Conservation (phyloP, 2,888 invertebrate species). For the Coleophora deauratella region DNA sequence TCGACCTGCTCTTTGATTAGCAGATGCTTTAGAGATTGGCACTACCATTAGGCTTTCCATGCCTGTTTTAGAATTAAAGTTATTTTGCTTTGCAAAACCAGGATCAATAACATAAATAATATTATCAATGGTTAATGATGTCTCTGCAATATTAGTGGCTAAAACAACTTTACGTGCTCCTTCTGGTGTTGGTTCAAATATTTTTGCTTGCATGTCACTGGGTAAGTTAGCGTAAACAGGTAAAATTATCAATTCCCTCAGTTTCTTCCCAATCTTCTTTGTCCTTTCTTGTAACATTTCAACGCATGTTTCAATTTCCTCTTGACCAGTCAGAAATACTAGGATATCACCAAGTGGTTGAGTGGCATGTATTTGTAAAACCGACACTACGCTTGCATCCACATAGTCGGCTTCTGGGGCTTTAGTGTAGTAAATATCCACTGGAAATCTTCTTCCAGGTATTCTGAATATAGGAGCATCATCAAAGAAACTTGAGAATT, state of each 20-base stretch:
- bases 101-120: slow-evolving; percentile 99
- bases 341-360: slow-evolving; percentile 97
- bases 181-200: slow-evolving; percentile 98
- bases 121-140: slow-evolving; percentile 98
- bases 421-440: slow-evolving; percentile 99
- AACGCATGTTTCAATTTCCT: slow-evolving; percentile 92
- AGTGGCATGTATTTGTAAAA: slow-evolving; percentile 98
- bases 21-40: slow-evolving; percentile 98
- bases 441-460: slow-evolving; percentile 97
- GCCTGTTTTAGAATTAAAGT: slow-evolving; percentile 97
- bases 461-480: slow-evolving; percentile 98
- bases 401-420: slow-evolving; percentile 99
- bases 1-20: slow-evolving; percentile 97
- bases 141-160: slow-evolving; percentile 99
- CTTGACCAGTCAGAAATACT: slow-evolving; percentile 96
- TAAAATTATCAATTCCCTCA: slow-evolving; percentile 92
- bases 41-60: slow-evolving; percentile 99
- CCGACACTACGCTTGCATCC: slow-evolving; percentile 97
- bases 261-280: slow-evolving; percentile 92
- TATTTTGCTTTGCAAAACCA: slow-evolving; percentile 99
- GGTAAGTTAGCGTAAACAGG: slow-evolving; percentile 99
- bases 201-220: slow-evolving; percentile 99
- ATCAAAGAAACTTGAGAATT: slow-evolving; percentile 98
- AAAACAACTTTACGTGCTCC: slow-evolving; percentile 97
- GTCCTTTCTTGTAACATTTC: slow-evolving; percentile 93